These are phyloP conservation scores for Poecilobothrus nobilitatus DNA, from an alignment of 2,888 invertebrate genomes.

Conservation along the genomic window DNA sequence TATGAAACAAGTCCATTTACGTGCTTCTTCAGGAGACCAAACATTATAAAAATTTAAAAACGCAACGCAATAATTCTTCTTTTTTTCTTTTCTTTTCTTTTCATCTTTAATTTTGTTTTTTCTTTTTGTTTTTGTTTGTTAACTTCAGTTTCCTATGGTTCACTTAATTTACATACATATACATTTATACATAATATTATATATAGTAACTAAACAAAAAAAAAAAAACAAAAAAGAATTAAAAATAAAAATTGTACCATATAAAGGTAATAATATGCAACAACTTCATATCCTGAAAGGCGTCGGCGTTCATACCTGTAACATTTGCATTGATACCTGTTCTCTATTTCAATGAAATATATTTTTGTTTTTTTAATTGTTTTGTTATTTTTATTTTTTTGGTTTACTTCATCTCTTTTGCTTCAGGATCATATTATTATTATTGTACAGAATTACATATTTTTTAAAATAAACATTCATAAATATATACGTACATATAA, in stretches of 20 bases:
- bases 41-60: not conserved
- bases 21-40: constrained; percentile 5
- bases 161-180: not conserved
- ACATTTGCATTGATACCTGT: constrained; percentile 4
- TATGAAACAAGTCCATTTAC: not conserved
- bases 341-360: not conserved
- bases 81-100: too few species aligned
- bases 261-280: not conserved
- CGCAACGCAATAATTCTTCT: too few species aligned
- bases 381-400: not conserved
- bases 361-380: not conserved
- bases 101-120: too few species aligned
- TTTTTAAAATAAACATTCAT: not conserved
- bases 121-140: not conserved
- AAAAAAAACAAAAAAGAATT: too few species aligned
- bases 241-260: too few species aligned
- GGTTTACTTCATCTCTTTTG: not conserved
- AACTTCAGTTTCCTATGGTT: not conserved
- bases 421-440: constrained; percentile 2
- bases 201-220: too few species aligned
- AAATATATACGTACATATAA: not conserved
- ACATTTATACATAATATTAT: not conserved
- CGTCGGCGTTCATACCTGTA: constrained; percentile 4
- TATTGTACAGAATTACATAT: not conserved
- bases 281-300: constrained; percentile 1